These are phyloP conservation scores for Egretta garzetta DNA, from an alignment of 2,113 vertebrate species.

Conservation along the genomic window DNA sequence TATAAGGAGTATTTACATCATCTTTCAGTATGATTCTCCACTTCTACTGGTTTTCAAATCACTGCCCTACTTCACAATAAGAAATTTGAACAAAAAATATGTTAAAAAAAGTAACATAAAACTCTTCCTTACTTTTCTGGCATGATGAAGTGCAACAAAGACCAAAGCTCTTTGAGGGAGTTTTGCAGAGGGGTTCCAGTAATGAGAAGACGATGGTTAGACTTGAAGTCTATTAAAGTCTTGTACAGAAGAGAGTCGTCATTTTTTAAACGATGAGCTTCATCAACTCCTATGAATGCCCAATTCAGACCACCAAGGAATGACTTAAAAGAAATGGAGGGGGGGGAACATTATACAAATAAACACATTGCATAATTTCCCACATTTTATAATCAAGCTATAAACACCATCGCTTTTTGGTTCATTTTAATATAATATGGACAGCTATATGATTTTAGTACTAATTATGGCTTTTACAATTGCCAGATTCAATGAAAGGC, in stretches of 20 bases:
- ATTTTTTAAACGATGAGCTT: constrained; percentile 97
- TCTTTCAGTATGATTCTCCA: not conserved
- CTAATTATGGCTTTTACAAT: not conserved
- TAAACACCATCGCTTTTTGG: not conserved
- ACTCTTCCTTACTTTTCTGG: constrained; percentile 90
- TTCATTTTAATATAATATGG: not conserved
- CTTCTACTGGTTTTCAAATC: not conserved
- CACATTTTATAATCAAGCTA: not conserved
- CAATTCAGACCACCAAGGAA: constrained; percentile 94
- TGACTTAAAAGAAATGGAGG: constrained; percentile 76
- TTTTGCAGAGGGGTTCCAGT: constrained; percentile 98
- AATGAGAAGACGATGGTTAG: constrained; percentile 96
- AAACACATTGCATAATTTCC: not conserved
- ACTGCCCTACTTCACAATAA: not conserved
- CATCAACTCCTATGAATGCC: constrained; percentile 96
- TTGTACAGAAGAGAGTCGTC: constrained; percentile 98
- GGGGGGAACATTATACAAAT: not conserved
- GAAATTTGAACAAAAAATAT: not conserved
- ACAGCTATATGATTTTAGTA: not conserved
- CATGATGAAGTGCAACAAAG: constrained; percentile 98
- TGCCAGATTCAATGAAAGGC: not conserved
- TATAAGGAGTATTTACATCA: not conserved
- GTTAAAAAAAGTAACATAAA: not conserved
- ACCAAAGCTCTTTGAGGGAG: constrained; percentile 98
- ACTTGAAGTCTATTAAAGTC: constrained; percentile 97